A percentile compares a stretch with the other conserved stretches of the same genome.
phyloP scores from a whole-genome alignment of 92 coral and sea anemone genomes.

The Phenganax subtilis region DNA sequence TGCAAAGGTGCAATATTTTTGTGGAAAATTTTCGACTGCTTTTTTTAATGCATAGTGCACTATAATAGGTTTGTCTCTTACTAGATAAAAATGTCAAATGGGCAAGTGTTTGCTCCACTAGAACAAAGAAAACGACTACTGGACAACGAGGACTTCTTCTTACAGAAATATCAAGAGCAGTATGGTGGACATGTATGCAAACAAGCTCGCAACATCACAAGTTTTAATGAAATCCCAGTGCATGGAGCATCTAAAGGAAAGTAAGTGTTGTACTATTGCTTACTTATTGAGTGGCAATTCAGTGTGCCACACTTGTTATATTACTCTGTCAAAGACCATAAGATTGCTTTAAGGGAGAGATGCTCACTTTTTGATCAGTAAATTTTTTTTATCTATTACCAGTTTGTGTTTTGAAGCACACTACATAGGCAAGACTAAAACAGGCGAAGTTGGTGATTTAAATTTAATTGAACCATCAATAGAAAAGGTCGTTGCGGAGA shows the following conservation, averaged over 20 bases:
- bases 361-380: background rate
- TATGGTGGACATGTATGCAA: background rate
- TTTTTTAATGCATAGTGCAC: background rate
- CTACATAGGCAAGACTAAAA: conserved; percentile 21
- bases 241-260: conserved; percentile 35
- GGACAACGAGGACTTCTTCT: conserved; percentile 27
- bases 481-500: conserved; percentile 10
- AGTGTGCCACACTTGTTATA: background rate
- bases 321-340: background rate
- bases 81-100: conserved; percentile 34
- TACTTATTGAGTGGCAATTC: too few relatives aligned
- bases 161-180: conserved; percentile 11
- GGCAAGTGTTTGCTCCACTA: conserved; percentile 13
- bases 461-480: conserved; percentile 30
- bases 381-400: background rate
- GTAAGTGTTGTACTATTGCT: background rate
- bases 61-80: background rate
- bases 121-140: conserved; percentile 19
- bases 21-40: too few relatives aligned
- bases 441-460: conserved; percentile 39
- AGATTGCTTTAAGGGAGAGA: background rate
- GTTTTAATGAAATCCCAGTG: conserved; percentile 28
- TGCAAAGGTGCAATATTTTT: conserved; percentile 21
- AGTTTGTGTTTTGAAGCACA: conserved; percentile 37
- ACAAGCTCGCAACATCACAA: background rate